Evolutionary conservation across 2,888 invertebrate genomes (phyloP).

Genomic region (Nyleta sp.): DNA sequence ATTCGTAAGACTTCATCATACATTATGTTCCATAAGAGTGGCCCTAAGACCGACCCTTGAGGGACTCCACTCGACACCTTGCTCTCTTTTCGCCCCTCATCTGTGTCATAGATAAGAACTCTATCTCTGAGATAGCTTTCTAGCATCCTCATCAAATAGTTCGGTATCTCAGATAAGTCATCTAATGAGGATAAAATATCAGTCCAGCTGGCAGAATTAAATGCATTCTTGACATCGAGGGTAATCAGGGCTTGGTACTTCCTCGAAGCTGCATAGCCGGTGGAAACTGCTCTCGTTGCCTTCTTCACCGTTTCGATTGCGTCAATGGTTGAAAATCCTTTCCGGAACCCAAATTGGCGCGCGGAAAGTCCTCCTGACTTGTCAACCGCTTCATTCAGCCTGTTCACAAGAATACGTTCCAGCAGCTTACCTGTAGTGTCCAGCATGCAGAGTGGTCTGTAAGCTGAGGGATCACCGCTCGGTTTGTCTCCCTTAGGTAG

Average conservation of each 20-base stretch:
- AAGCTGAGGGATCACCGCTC: neutral
- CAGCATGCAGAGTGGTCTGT: neutral
- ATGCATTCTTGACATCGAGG: constrained; percentile 63
- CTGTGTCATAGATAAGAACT: constrained; percentile 58
- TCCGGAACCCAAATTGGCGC: constrained; percentile 46
- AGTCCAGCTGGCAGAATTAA: constrained; percentile 64
- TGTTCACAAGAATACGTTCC: neutral
- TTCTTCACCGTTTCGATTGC: constrained; percentile 34
- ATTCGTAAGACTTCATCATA: constrained; percentile 12
- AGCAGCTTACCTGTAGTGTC: neutral
- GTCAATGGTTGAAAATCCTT: constrained; percentile 36
- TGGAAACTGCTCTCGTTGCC: constrained; percentile 14
- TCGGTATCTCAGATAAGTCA: neutral
- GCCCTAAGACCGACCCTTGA: constrained; percentile 24
- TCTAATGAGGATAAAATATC: neutral
- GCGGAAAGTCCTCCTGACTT: neutral
- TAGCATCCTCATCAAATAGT: constrained; percentile 59
- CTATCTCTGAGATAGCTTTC: constrained; percentile 63
- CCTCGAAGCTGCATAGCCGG: neutral
- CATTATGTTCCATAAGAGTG: constrained; percentile 35
- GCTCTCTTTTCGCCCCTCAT: constrained; percentile 29
- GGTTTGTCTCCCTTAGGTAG: neutral
- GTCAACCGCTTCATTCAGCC: neutral
- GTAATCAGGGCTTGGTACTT: constrained; percentile 18
- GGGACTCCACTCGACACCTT: constrained; percentile 38